Evolutionary conservation across 2,113 vertebrate species (phyloP).

Genomic region (Theristicus caerulescens): DNA sequence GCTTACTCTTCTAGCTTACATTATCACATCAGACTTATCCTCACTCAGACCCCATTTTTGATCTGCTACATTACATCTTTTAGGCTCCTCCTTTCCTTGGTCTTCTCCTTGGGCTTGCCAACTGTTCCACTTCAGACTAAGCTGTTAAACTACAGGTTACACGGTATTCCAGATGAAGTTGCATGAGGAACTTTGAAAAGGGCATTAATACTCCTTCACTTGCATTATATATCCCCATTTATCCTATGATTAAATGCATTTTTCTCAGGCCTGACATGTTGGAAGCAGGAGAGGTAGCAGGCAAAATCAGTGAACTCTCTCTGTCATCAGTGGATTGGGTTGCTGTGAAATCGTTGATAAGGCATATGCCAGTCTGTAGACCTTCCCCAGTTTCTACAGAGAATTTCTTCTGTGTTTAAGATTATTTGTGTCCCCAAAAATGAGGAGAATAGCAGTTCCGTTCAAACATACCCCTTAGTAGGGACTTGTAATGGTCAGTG

Average conservation of each 20-base stretch:
- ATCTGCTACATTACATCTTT: background rate
- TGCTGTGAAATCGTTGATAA: background rate
- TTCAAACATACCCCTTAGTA: background rate
- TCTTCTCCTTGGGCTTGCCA: background rate
- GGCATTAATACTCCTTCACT: background rate
- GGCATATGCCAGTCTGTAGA: background rate
- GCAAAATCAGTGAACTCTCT: background rate
- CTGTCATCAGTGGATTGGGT: background rate
- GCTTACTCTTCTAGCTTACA: background rate
- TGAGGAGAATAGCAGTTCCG: background rate
- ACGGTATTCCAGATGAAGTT: background rate
- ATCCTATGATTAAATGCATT: background rate
- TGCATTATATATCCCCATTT: background rate
- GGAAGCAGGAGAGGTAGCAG: background rate
- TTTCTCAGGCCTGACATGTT: rapidly evolving
- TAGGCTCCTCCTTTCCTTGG: background rate
- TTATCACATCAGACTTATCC: background rate
- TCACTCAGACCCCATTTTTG: background rate
- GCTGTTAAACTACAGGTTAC: background rate
- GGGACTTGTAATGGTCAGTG: background rate
- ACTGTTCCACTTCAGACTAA: background rate
- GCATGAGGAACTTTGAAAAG: background rate
- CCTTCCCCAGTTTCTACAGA: background rate
- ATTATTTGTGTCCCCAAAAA: background rate
- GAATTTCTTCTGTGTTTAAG: background rate